Evolutionary conservation across 2,888 invertebrate species (phyloP), one percentile per base, ranked within the genome.

Genomic region (Eilema caniola): DNA sequence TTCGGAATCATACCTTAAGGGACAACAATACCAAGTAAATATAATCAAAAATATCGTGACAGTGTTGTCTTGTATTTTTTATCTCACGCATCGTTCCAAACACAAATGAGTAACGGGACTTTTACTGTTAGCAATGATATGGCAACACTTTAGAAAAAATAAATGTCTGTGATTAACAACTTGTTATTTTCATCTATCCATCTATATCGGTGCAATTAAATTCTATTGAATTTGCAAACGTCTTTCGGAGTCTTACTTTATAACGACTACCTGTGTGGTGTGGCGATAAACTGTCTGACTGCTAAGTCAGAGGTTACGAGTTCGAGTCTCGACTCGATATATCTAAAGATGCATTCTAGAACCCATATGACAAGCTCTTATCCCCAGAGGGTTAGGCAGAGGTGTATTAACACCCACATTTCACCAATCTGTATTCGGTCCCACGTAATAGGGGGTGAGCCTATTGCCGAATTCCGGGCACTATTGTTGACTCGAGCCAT

Each of bases 61-160:
- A 33, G 24, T 60, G 25, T 59, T 11, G 24, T 10, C 37, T 66
- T n/a, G 23, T 28, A 33, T 33, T 41, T 66, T 59, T n/a, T 59
- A 24, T 59, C 11, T 25, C 66, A 60, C 59, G 59, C 33, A 37
- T 41, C 24, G 25, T 41, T n/a, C 12, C 59, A 41, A 41, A 66
- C 41, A 66, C 66, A 66, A 60, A 41, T 25, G 57, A 41, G 20
- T 66, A 66, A 66, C 66, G 66, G 66, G 16, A 66, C 0, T 66
- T 60, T 12, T 66, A 60, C 66, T 66, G 66, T 66, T 66, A 24
- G 25, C 31, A 60, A 37, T 66, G 12, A 66, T 66, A 66, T 41
- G n/a, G 59, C 59, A 28, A 66, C 24, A 33, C 33, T 33, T 53
- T 1, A 14, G 16, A 31, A 28, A 57, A 65, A 33, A 63, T 23